Evolutionary conservation across 2,888 invertebrate genomes (phyloP).

Genomic region (Drosophila suboccidentalis): DNA sequence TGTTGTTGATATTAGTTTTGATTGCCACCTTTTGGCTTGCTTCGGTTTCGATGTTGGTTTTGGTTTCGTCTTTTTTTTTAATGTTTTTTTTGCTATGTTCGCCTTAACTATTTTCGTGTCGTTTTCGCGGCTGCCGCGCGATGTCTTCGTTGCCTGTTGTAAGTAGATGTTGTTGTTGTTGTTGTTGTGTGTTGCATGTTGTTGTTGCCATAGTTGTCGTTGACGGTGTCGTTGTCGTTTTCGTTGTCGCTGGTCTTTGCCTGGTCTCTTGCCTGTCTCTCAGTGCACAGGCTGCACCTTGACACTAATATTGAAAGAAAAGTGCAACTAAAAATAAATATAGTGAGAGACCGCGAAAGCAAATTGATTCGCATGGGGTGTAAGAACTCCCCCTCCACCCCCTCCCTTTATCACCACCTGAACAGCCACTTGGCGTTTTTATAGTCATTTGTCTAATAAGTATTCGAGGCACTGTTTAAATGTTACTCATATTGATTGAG

Average conservation of each 20-base stretch:
- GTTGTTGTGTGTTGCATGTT: slow-evolving; percentile 19
- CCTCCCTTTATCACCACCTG: neutral
- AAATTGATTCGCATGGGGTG: slow-evolving; percentile 54
- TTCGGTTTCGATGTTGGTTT: slow-evolving; percentile 43
- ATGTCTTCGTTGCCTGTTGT: slow-evolving; percentile 42
- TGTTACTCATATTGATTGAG: slow-evolving; percentile 31
- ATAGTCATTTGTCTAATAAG: slow-evolving; percentile 38
- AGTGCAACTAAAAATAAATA: slow-evolving; percentile 70
- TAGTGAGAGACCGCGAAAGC: slow-evolving; percentile 56
- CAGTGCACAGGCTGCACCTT: slow-evolving; percentile 71
- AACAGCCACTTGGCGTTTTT: slow-evolving; percentile 55
- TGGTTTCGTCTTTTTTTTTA: slow-evolving; percentile 17
- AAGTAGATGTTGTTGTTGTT: slow-evolving; percentile 43
- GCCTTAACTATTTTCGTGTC: slow-evolving; percentile 39
- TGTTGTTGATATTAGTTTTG: slow-evolving; percentile 53
- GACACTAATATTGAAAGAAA: slow-evolving; percentile 78
- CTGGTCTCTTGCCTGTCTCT: slow-evolving; percentile 34
- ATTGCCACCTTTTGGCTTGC: slow-evolving; percentile 60
- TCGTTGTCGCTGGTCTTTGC: slow-evolving; percentile 40
- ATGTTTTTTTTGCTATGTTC: slow-evolving; percentile 27
- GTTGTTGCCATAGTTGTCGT: slow-evolving; percentile 13
- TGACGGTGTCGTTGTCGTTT: slow-evolving; percentile 32
- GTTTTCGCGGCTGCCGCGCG: slow-evolving; percentile 39
- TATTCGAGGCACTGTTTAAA: slow-evolving; percentile 23
- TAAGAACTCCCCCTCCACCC: slow-evolving; percentile 15